These are phyloP conservation scores for Scelioninae gen. 2 DNA, from an alignment of 2,888 invertebrate species.

Conservation along the genomic window DNA sequence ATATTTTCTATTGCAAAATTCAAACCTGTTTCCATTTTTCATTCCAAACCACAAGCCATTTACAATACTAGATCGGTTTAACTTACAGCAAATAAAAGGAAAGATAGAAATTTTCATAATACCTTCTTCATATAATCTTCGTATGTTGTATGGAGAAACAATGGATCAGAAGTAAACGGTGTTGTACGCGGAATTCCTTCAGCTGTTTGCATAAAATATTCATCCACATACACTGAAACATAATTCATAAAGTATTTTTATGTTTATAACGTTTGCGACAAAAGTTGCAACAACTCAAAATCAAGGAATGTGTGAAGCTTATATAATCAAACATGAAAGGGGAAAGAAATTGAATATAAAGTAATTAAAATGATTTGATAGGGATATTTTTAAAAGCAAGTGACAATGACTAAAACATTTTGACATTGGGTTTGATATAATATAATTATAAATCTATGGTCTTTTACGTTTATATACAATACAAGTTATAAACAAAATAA, in stretches of 20 bases:
- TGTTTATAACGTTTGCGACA: not conserved
- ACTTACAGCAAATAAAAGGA: not conserved
- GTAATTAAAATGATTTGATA: too few relatives aligned
- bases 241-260: constrained; percentile 22
- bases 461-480: not conserved
- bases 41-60: too few relatives aligned
- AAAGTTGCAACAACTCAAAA: not conserved
- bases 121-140: constrained; percentile 49
- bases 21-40: too few relatives aligned
- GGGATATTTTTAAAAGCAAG: too few relatives aligned
- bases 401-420: constrained; percentile 7
- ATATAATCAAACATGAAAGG: too few relatives aligned
- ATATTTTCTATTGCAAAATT: too few relatives aligned
- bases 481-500: not conserved
- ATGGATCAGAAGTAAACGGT: constrained; percentile 17
- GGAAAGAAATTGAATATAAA: too few relatives aligned
- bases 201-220: constrained; percentile 39
- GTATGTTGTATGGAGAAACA: constrained; percentile 14
- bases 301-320: too few relatives aligned
- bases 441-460: not conserved
- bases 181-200: constrained; percentile 24
- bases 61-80: constrained; percentile 21
- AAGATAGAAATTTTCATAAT: not conserved
- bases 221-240: constrained; percentile 45
- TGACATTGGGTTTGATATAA: constrained; percentile 11